phyloP scores from a whole-genome alignment of 2,797 vertebrate genomes.

The Heteromormyrus szaboi region DNA sequence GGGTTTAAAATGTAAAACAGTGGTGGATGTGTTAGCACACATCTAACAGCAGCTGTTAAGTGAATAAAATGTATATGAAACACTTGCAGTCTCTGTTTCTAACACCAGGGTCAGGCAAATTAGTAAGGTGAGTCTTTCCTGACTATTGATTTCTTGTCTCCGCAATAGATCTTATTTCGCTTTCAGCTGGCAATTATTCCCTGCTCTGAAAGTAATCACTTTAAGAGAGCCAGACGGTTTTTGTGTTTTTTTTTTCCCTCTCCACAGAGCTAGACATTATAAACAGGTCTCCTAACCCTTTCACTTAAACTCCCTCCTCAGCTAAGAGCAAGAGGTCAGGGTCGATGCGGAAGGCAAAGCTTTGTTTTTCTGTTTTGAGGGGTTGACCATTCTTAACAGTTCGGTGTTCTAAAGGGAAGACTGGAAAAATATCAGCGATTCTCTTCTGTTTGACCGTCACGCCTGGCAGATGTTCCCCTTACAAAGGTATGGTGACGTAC shows the following conservation, averaged over 20 bases:
- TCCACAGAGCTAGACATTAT: not conserved
- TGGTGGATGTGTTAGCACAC: not conserved
- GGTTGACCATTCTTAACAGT: not conserved
- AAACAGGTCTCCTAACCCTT: not conserved
- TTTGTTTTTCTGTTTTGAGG: not conserved
- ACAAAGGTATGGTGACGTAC: conserved; percentile 21
- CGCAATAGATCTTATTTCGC: conserved; percentile 33
- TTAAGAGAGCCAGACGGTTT: conserved; percentile 13
- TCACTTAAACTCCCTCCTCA: not conserved
- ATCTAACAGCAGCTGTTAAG: not conserved
- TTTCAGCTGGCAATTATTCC: conserved; percentile 34
- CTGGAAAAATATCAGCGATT: conserved; percentile 1
- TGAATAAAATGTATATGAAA: conserved; percentile 12
- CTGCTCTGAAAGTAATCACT: conserved; percentile 37
- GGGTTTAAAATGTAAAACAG: not conserved
- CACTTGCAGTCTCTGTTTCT: conserved; percentile 2
- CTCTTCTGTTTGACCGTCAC: not conserved
- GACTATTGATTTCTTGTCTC: conserved; percentile 33
- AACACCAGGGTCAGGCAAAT: conserved; percentile 28
- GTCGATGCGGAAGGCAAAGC: not conserved
- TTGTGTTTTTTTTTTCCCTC: conserved; percentile 17
- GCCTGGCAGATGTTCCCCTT: conserved; percentile 19
- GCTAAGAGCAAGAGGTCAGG: not conserved
- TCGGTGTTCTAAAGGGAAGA: not conserved
- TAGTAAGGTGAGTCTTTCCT: conserved; percentile 28